Conservation (phyloP, 2,888 invertebrate species). For the Melanchra persicariae region DNA sequence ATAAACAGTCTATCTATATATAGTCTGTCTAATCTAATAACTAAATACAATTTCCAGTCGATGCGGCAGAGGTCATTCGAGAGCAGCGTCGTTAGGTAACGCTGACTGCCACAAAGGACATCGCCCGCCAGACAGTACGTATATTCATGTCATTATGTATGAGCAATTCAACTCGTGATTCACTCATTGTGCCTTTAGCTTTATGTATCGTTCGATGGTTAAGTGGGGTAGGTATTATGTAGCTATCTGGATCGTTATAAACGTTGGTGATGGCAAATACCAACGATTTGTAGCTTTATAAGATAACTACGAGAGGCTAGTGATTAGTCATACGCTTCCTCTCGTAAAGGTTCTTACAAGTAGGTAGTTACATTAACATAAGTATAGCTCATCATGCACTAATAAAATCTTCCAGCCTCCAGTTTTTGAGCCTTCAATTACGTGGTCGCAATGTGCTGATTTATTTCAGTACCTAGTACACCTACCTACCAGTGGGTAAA, state of each 20-base stretch:
- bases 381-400: too few species aligned
- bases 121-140: constrained; percentile 85
- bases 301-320: background rate
- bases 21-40: constrained; percentile 28
- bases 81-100: constrained; percentile 95
- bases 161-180: constrained; percentile 39
- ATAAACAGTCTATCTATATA: background rate
- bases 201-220: constrained; percentile 23
- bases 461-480: too few species aligned
- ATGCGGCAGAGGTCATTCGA: constrained; percentile 93
- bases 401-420: too few species aligned
- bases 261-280: background rate
- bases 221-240: constrained; percentile 15
- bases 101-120: constrained; percentile 86
- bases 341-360: too few species aligned
- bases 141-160: constrained; percentile 37
- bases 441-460: too few species aligned
- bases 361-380: too few species aligned
- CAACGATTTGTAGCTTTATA: background rate
- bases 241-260: background rate
- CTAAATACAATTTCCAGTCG: constrained; percentile 75
- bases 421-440: background rate
- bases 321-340: too few species aligned
- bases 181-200: constrained; percentile 44
- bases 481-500: too few species aligned